Conservation (phyloP, 1,140 invertebrate genomes). For the Danaus plexippus region DNA sequence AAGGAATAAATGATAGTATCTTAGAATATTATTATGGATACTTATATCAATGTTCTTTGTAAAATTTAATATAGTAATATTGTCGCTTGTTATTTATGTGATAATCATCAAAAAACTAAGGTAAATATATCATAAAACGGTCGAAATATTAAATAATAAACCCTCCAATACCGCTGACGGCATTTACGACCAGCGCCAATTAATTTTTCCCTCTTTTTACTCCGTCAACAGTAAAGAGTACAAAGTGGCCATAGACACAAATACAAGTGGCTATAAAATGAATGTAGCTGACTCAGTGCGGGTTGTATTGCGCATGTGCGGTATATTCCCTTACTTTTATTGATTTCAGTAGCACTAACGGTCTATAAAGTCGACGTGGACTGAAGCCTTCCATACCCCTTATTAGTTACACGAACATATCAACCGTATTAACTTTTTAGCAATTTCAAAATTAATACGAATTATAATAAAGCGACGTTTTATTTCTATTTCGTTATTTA, state of each 20-base stretch:
- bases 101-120: no score
- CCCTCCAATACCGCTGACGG: constrained; percentile 26
- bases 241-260: constrained; percentile 70
- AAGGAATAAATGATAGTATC: constrained; percentile 2
- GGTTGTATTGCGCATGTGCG: constrained; percentile 68
- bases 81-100: no score
- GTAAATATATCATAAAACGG: no score
- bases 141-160: constrained; percentile 26
- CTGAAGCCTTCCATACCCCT: constrained; percentile 59
- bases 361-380: constrained; percentile 66
- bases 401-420: constrained; percentile 60
- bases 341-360: constrained; percentile 78
- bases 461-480: no score
- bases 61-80: no score
- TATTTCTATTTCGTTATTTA: neutral
- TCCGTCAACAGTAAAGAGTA: constrained; percentile 59
- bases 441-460: constrained; percentile 1
- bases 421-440: constrained; percentile 61
- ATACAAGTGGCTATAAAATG: constrained; percentile 70
- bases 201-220: constrained; percentile 60
- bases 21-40: no score
- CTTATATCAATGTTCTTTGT: no score
- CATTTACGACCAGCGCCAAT: constrained; percentile 44
- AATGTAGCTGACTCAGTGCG: constrained; percentile 67
- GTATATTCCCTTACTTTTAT: constrained; percentile 76